Conservation (phyloP, 2,113 vertebrate species). For the Pterocles orientalis region DNA sequence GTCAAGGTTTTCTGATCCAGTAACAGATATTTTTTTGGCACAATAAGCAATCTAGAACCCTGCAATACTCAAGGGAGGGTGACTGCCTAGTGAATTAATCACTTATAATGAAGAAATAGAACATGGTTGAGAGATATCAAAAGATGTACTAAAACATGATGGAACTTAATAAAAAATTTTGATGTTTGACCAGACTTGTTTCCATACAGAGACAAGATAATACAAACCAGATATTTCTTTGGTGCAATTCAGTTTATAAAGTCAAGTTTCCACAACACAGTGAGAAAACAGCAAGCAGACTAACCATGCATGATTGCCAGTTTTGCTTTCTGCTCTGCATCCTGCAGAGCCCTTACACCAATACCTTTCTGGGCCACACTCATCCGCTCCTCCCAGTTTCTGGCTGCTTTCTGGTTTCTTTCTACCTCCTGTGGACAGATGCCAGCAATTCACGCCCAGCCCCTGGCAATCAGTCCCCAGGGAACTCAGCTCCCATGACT, state of each 20-base stretch:
- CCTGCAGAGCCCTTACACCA: background rate
- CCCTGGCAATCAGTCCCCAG: background rate
- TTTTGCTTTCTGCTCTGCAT: background rate
- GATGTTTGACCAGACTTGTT: background rate
- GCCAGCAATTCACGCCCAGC: background rate
- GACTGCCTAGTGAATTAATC: background rate
- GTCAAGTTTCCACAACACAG: background rate
- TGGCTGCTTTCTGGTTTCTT: background rate
- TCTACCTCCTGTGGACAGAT: background rate
- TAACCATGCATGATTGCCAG: background rate
- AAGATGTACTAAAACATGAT: conserved; percentile 2
- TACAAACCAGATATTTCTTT: background rate
- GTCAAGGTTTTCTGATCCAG: background rate
- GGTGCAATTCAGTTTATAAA: background rate
- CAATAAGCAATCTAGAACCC: background rate
- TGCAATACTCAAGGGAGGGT: background rate
- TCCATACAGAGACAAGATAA: conserved; percentile 27
- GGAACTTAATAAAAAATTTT: background rate
- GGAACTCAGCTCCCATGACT: background rate
- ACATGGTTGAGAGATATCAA: background rate
- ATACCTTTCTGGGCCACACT: background rate
- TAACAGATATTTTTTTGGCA: conserved; percentile 2
- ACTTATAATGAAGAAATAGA: conserved; percentile 12
- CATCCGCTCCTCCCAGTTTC: background rate
- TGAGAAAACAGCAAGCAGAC: background rate